Evolutionary conservation across 2,888 invertebrate species (phyloP).

Genomic region (Venusia cambrica): DNA sequence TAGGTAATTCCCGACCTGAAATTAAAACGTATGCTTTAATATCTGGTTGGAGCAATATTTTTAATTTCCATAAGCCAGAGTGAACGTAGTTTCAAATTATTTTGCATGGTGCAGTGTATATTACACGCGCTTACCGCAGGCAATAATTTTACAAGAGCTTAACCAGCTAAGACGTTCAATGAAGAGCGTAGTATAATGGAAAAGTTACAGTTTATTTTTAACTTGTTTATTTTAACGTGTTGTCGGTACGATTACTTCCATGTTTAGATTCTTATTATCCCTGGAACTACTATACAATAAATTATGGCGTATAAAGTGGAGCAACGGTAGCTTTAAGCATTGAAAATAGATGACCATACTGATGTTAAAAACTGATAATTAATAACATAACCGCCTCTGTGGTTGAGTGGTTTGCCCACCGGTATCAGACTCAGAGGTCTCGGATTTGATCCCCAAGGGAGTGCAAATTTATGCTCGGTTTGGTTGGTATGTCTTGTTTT

Average conservation of each 20-base stretch:
- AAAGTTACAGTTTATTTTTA: conserved; percentile 10
- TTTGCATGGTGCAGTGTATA: conserved; percentile 22
- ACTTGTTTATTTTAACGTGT: conserved; percentile 7
- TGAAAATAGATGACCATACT: too few relatives aligned
- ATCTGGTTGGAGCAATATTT: conserved; percentile 28
- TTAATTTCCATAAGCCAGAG: conserved; percentile 25
- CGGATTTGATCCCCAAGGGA: too few relatives aligned
- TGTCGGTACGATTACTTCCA: conserved; percentile 1
- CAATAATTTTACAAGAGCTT: conserved; percentile 23
- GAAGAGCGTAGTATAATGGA: conserved; percentile 14
- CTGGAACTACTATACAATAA: too few relatives aligned
- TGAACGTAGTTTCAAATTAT: conserved; percentile 26
- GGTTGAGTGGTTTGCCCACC: too few relatives aligned
- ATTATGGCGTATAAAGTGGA: too few relatives aligned
- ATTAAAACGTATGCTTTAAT: conserved; percentile 45
- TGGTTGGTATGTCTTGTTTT: too few relatives aligned
- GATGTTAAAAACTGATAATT: too few relatives aligned
- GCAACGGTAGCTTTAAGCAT: too few relatives aligned
- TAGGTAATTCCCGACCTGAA: conserved; percentile 74
- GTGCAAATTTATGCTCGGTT: too few relatives aligned
- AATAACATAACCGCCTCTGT: too few relatives aligned
- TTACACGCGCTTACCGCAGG: conserved; percentile 20
- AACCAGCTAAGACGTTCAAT: conserved; percentile 20
- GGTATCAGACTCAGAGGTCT: too few relatives aligned
- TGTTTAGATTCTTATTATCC: too few relatives aligned